Conservation (phyloP, 2,113 vertebrate genomes). For the Callipepla californica region DNA sequence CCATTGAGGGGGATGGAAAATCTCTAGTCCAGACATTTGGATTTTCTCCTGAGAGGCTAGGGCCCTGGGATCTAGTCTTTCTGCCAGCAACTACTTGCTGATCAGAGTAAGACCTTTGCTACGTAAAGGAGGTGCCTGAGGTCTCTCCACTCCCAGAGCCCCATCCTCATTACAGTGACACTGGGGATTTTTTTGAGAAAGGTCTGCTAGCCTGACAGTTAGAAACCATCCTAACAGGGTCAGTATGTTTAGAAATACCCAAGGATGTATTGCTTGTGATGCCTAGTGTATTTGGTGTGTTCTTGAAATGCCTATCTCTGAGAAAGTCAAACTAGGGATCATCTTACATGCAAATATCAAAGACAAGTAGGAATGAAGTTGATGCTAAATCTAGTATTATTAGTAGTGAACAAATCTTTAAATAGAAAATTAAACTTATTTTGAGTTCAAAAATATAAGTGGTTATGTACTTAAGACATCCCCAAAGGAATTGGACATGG, state of each 20-base stretch:
- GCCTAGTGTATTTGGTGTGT: accelerated
- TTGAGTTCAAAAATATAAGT: not conserved
- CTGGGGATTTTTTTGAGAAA: not conserved
- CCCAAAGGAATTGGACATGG: not conserved
- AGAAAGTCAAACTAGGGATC: not conserved
- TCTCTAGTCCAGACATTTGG: not conserved
- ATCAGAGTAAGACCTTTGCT: not conserved
- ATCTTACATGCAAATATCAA: not conserved
- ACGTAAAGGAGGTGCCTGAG: not conserved
- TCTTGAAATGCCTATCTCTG: not conserved
- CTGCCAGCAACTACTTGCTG: not conserved
- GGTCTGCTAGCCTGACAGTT: not conserved
- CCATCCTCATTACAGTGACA: not conserved
- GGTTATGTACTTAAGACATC: not conserved
- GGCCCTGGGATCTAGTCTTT: not conserved
- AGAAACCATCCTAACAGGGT: not conserved
- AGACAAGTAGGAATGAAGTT: not conserved
- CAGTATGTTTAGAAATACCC: not conserved
- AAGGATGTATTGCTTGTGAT: accelerated
- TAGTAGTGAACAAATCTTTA: not conserved
- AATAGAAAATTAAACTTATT: not conserved
- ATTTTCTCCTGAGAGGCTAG: not conserved
- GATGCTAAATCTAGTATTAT: not conserved
- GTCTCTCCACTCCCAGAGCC: not conserved
- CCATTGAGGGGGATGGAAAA: not conserved